Evolutionary conservation across 1,140 invertebrate species (phyloP).

Genomic region (Drosophila subpulchrella): DNA sequence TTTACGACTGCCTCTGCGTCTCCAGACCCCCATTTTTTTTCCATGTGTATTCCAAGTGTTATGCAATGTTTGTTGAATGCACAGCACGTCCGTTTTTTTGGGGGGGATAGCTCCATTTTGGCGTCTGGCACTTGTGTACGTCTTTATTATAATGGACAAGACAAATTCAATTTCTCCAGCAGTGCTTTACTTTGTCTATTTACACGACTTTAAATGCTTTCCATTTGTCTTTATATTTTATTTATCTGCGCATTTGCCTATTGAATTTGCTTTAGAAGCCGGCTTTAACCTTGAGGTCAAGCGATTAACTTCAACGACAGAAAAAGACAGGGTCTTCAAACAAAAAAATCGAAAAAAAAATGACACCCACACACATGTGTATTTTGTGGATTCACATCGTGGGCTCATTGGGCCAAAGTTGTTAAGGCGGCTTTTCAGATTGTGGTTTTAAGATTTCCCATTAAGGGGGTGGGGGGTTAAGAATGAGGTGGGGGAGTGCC

Average conservation of each 20-base stretch:
- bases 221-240: constrained; percentile 30
- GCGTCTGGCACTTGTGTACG: constrained; percentile 50
- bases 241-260: constrained; percentile 20
- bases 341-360: neutral
- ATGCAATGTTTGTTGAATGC: constrained; percentile 49
- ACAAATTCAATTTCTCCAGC: constrained; percentile 73
- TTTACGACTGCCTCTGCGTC: constrained; percentile 2
- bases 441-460: constrained; percentile 54
- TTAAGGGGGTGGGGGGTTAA: neutral
- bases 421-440: constrained; percentile 58
- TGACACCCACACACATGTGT: constrained; percentile 32
- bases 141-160: constrained; percentile 72
- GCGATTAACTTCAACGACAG: constrained; percentile 24
- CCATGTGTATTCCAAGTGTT: constrained; percentile 30
- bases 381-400: constrained; percentile 44
- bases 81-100: constrained; percentile 41
- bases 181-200: constrained; percentile 28
- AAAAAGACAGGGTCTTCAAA: constrained; percentile 16
- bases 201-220: constrained; percentile 47
- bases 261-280: constrained; percentile 42
- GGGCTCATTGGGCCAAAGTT: constrained; percentile 49
- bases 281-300: constrained; percentile 41
- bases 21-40: neutral
- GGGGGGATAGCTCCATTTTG: constrained; percentile 26
- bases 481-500: constrained; percentile 7